Base-by-base conservation (phyloP, 2,888 invertebrate species). In the Coelinius sp. region DNA sequence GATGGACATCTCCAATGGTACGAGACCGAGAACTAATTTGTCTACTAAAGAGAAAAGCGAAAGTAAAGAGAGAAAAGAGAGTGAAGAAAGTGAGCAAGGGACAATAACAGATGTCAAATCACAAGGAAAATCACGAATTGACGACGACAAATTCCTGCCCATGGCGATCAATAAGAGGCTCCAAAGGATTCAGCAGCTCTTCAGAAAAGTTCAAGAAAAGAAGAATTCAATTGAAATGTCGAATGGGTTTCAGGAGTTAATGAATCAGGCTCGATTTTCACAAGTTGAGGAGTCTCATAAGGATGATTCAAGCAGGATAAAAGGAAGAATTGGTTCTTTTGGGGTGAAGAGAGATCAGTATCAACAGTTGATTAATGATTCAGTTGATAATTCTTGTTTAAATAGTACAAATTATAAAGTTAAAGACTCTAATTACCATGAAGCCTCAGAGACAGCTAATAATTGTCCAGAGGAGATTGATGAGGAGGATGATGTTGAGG, bases 81-180 rank as follows among this genome's bases (percentile, higher is more conserved):
- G 7, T 41, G 4, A 24, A 20, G 38, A n/a, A n/a, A 14, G 14
- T 7, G 41, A 41, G n/a, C 38, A 63, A 38, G 14, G 17, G 10
- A 35, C 17, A 59, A 35, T 17, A 20, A 35, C 35, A 31, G 35
- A 59, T 17, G 35, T 31, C 3, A 59, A 31, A 31, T 7, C 27
- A 2, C 12, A 27, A 10, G 71, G 52, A 7, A n/a, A n/a, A 24
- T 56, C 46, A n/a, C 68, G 75, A 14, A 70, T 72, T 44, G 82
- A 83, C 59, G 82, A 84, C 6, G 85, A 84, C 8, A 84, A 81
- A 35, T 82, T 79, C 6, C 62, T 84, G 25, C 83, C 84, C 1
- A 73, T 81, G 59, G 78, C 78, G 3, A 68, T 86, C 24, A 87
- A 87, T 76, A 87, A 85, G 53, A 79, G 80, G 17, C 79, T 87